phyloP scores from a whole-genome alignment of 2,888 invertebrate species.

The Tipula unca region DNA sequence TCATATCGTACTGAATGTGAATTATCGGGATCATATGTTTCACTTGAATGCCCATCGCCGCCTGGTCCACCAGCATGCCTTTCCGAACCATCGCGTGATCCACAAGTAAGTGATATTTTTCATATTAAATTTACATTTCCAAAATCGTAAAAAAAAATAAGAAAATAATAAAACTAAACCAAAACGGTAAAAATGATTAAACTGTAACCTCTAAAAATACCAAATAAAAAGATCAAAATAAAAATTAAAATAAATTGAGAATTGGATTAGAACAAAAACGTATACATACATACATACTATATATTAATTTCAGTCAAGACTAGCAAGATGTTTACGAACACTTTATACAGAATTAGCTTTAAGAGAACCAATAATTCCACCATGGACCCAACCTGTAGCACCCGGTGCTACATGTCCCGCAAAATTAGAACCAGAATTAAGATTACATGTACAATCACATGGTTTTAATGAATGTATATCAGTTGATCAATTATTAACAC shows the following conservation, averaged over 20 bases:
- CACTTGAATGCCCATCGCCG: conserved; percentile 34
- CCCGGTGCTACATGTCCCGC: conserved; percentile 45
- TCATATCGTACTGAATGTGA: conserved; percentile 33
- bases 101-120: conserved; percentile 30
- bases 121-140: conserved; percentile 3
- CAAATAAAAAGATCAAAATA: background rate
- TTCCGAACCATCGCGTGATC: conserved; percentile 33
- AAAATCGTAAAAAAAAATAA: background rate
- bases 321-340: conserved; percentile 42
- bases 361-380: conserved; percentile 43
- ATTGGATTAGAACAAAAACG: background rate
- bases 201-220: background rate
- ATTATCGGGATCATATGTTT: conserved; percentile 34
- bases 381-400: conserved; percentile 44
- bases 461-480: conserved; percentile 34
- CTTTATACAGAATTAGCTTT: conserved; percentile 45
- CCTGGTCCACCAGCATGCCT: conserved; percentile 33
- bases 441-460: conserved; percentile 36
- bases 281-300: conserved; percentile 2
- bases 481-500: conserved; percentile 44
- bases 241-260: background rate
- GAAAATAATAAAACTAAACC: background rate
- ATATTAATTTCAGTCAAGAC: conserved; percentile 31
- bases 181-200: background rate
- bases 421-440: conserved; percentile 45